A percentile compares a stretch with the other conserved stretches of the same genome.
Conservation (phyloP, 2,113 vertebrate species). For the Alouatta palliata region DNA sequence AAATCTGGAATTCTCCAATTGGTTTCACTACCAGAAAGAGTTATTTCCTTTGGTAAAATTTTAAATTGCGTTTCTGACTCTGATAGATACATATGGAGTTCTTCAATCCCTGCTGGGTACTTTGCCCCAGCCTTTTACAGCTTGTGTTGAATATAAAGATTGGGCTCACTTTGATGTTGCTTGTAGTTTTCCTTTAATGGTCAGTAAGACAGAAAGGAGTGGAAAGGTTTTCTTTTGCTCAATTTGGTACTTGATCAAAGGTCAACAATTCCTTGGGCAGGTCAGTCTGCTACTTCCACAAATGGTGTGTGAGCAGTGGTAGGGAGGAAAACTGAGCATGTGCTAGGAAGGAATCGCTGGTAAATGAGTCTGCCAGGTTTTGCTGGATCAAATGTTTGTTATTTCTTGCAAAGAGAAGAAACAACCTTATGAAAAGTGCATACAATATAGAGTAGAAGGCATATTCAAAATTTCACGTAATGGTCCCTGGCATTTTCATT, state of each 20-base stretch:
- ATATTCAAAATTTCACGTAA: not conserved
- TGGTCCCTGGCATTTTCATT: not conserved
- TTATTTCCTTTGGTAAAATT: not conserved
- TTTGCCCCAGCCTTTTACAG: not conserved
- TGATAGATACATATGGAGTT: not conserved
- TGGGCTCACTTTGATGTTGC: not conserved
- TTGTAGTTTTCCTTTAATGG: not conserved
- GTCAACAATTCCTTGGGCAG: not conserved
- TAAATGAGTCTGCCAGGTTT: not conserved
- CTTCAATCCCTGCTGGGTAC: not conserved
- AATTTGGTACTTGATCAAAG: not conserved
- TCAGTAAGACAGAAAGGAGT: not conserved
- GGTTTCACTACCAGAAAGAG: not conserved
- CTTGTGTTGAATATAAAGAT: not conserved
- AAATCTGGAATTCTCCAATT: constrained; percentile 15
- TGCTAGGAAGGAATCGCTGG: not conserved
- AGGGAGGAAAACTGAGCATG: not conserved
- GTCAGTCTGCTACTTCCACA: not conserved
- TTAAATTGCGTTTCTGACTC: not conserved
- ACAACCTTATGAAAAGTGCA: not conserved
- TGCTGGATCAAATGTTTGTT: not conserved
- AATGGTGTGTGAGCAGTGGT: not conserved
- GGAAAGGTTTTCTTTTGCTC: not conserved
- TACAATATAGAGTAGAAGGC: not conserved
- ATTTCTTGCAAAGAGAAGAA: not conserved